phyloP scores from a whole-genome alignment of 2,888 invertebrate species.

The Isotomurus palustris region DNA sequence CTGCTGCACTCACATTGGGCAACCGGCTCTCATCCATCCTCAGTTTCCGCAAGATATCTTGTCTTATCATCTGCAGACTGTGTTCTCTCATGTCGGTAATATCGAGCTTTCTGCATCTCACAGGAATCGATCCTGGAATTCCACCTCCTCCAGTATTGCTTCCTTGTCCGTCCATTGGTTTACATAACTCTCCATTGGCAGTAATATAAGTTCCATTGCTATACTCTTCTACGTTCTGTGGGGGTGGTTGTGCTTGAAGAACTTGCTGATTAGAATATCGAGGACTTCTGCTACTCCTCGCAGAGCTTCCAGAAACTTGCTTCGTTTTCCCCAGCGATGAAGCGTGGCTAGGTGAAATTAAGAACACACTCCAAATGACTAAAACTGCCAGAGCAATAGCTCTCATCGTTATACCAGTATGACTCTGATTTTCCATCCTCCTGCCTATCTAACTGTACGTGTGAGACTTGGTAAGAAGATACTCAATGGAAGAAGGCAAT shows the following conservation, averaged over 20 bases:
- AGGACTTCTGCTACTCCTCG: too few relatives aligned
- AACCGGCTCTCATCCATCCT: slow-evolving; percentile 43
- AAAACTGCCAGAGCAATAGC: too few relatives aligned
- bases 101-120: slow-evolving; percentile 14
- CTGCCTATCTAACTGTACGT: too few relatives aligned
- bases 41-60: slow-evolving; percentile 44
- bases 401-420: too few relatives aligned
- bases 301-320: too few relatives aligned
- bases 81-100: slow-evolving; percentile 40
- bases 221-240: neutral
- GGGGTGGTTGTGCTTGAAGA: neutral
- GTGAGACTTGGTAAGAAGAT: too few relatives aligned
- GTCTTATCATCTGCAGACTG: slow-evolving; percentile 39
- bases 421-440: too few relatives aligned
- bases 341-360: too few relatives aligned
- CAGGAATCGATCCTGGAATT: neutral
- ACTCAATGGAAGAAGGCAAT: too few relatives aligned
- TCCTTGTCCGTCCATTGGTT: slow-evolving; percentile 15
- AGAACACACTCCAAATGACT: too few relatives aligned
- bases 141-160: neutral
- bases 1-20: slow-evolving; percentile 40
- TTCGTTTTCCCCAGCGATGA: too few relatives aligned
- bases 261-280: too few relatives aligned
- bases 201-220: slow-evolving; percentile 6
- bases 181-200: slow-evolving; percentile 22